Evolutionary conservation across 2,888 invertebrate species (phyloP), one percentile per base, ranked within the genome.

Genomic region (Opisthograptis luteolata): DNA sequence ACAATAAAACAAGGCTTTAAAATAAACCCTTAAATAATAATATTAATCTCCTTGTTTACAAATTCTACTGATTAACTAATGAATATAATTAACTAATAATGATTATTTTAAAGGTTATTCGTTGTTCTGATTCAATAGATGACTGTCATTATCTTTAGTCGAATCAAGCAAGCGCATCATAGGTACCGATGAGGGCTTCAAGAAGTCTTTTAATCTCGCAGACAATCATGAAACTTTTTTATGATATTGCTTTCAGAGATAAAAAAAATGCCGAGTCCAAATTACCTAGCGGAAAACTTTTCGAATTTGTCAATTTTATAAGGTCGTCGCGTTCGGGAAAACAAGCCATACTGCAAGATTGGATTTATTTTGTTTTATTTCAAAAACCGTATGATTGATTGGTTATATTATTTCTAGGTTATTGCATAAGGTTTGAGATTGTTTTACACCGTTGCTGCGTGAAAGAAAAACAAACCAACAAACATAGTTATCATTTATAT

Each of bases 261-360:
- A 53, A 53, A 40, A 41, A n/a, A 45, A 25, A 45, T 28, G 41
- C 42, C 22, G 17, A 9, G 10, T 36, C 30, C 37, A 53, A 50
- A 40, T 48, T 54, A 40, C 40, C 27, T 34, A 46, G 24, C 8
- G 46, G 14, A 14, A 28, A 57, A 57, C 35, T 59, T 54, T 54
- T 51, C 37, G 12, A 40, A 54, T 59, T 54, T 51, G 46, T 52
- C 59, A 46, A 46, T 49, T 48, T 54, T 41, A 51, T 53, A 47
- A 44, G 41, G 39, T n/a, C 43, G 24, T 22, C 30, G 10, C 13
- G 12, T 3, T 4, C 2, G 3, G 1, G 4, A 10, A 3, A 9
- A 3, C 2, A 10, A n/a, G n/a, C n/a, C n/a, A 25, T 25, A 1
- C 10, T 25, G 9, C 9, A 8, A 25, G 1, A 25, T 9, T 24